Conservation (phyloP, 2,113 vertebrate species). For the Hepsetus odoe region DNA sequence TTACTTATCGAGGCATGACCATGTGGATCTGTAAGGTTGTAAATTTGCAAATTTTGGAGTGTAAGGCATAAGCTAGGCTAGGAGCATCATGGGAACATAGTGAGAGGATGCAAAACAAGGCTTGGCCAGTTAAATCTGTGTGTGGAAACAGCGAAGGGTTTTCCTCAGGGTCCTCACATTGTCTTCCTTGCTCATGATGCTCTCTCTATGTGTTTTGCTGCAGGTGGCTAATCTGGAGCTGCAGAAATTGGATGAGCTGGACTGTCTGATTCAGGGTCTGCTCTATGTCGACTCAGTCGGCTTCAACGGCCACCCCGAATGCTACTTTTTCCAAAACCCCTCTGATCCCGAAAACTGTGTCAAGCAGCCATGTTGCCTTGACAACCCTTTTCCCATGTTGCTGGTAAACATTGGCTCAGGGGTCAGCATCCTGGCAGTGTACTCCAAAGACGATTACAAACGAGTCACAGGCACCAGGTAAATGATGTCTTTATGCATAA, state of each 20-base stretch:
- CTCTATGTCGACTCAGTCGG: slow-evolving; percentile 86
- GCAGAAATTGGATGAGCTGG: slow-evolving; percentile 87
- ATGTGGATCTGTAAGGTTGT: not conserved
- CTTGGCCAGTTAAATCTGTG: not conserved
- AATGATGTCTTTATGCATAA: not conserved
- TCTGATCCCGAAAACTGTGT: slow-evolving; percentile 84
- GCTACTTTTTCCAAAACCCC: slow-evolving; percentile 89
- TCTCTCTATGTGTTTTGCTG: slow-evolving; percentile 44
- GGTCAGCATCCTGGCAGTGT: slow-evolving; percentile 87
- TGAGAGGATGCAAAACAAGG: not conserved
- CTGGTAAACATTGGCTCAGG: slow-evolving; percentile 91
- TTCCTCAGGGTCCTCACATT: not conserved
- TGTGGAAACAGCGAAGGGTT: not conserved
- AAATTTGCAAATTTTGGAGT: not conserved
- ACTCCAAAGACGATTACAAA: slow-evolving; percentile 90
- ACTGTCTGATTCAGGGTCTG: slow-evolving; percentile 87
- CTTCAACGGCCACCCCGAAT: slow-evolving; percentile 85
- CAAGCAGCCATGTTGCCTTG: slow-evolving; percentile 86
- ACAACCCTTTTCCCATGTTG: slow-evolving; percentile 89
- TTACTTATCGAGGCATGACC: not conserved
- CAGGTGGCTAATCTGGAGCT: slow-evolving; percentile 87
- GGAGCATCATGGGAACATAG: too few species aligned
- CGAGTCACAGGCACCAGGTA: slow-evolving; percentile 90
- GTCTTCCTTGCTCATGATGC: not conserved
- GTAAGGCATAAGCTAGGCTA: not conserved